Percentiles rank a stretch among this genome's conserved stretches.
Evolutionary conservation across 2,888 invertebrate genomes (phyloP).

Genomic region (Stenotaenia linearis): DNA sequence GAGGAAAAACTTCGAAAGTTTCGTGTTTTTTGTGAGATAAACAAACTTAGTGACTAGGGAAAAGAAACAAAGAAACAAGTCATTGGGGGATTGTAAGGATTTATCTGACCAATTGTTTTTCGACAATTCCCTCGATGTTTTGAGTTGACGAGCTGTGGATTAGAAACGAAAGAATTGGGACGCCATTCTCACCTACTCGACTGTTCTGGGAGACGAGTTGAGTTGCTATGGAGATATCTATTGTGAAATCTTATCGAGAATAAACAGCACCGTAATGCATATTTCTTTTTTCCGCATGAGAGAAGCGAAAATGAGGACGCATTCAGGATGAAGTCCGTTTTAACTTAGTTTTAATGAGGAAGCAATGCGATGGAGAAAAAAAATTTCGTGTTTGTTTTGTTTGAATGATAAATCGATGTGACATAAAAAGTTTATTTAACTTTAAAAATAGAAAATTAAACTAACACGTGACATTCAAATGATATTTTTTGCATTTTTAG

Average conservation of each 20-base stretch:
- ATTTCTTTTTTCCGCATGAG: neutral
- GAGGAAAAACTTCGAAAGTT: neutral
- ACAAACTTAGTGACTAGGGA: neutral
- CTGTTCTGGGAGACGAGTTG: neutral
- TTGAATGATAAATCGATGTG: no score
- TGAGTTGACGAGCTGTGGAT: neutral
- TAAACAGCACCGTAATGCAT: neutral
- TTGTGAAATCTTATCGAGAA: neutral
- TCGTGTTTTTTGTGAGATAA: neutral
- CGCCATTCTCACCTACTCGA: neutral
- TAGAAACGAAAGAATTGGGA: neutral
- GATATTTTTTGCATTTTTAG: no score
- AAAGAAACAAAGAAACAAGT: neutral
- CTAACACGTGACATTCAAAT: no score
- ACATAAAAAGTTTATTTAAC: no score
- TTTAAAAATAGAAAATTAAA: no score
- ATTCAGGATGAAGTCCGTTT: neutral
- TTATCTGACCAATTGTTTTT: neutral
- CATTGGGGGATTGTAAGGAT: neutral
- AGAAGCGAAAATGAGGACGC: neutral
- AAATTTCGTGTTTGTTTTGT: no score
- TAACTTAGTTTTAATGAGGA: no score
- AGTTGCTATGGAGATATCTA: conserved; percentile 6
- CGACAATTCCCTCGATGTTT: neutral
- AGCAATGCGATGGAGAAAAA: no score